A percentile compares a stretch with the other conserved stretches of the same genome.
Evolutionary conservation across 1,140 invertebrate genomes (phyloP).

Genomic region (Pseudachorutes palmiensis): DNA sequence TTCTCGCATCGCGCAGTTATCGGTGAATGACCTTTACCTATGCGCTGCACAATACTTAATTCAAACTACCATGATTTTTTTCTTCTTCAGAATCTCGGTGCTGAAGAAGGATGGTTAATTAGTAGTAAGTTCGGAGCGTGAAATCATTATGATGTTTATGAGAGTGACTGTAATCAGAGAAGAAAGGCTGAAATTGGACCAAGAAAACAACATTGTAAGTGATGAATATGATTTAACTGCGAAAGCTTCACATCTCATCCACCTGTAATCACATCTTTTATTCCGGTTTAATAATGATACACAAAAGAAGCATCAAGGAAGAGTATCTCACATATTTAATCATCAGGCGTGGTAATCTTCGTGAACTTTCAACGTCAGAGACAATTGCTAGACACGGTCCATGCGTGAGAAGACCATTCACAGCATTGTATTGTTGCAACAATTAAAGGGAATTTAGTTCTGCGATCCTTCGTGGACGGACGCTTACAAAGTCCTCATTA

Average conservation of each 20-base stretch:
- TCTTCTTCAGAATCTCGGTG: too few relatives aligned
- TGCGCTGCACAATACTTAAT: too few relatives aligned
- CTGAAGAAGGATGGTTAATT: slow-evolving; percentile 29
- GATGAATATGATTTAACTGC: neutral
- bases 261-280: slow-evolving; percentile 11
- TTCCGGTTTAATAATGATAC: neutral
- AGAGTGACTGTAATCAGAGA: too few relatives aligned
- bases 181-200: slow-evolving; percentile 3
- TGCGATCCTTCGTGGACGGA: too few relatives aligned
- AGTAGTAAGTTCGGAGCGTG: slow-evolving; percentile 35
- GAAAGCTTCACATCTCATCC: neutral
- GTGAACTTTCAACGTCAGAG: too few relatives aligned
- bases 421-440: neutral
- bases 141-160: slow-evolving; percentile 32
- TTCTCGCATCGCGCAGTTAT: neutral
- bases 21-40: slow-evolving; percentile 29
- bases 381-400: too few relatives aligned
- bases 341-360: neutral
- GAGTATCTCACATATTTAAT: slow-evolving; percentile 9
- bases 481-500: neutral
- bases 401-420: neutral
- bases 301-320: neutral
- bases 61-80: too few relatives aligned
- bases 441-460: too few relatives aligned
- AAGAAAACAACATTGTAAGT: slow-evolving; percentile 3